A percentile compares a stretch with the other conserved stretches of the same genome.
phyloP scores from a whole-genome alignment of 2,797 vertebrate species.

The Philypnodon macrostomus region DNA sequence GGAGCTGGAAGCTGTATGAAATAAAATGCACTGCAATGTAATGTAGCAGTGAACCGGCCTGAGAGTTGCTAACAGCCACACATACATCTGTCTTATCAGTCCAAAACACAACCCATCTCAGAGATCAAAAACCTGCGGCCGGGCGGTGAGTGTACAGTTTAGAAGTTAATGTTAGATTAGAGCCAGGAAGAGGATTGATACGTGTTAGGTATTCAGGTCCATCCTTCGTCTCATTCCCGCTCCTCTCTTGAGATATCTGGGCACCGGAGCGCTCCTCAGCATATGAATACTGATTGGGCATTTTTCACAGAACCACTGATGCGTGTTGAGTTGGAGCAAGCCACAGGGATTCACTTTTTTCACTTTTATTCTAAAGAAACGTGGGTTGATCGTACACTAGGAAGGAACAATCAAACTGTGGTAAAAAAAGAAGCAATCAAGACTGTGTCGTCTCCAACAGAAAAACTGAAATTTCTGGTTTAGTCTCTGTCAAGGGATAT shows the following conservation, averaged over 20 bases:
- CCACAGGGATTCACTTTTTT: conserved; percentile 72
- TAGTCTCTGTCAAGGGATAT: conserved; percentile 12
- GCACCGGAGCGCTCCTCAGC: conserved; percentile 60
- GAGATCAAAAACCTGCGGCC: conserved; percentile 64
- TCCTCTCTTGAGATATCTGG: conserved; percentile 66
- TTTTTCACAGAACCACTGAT: conserved; percentile 82
- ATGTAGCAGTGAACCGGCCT: conserved; percentile 54
- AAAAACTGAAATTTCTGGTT: conserved; percentile 10
- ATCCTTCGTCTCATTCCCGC: conserved; percentile 63
- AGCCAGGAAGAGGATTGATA: conserved; percentile 60
- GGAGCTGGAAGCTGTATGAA: conserved; percentile 58
- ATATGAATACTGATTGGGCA: conserved; percentile 76
- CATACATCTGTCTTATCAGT: conserved; percentile 74
- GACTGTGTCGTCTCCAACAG: conserved; percentile 12
- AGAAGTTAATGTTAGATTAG: conserved; percentile 72
- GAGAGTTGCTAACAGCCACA: conserved; percentile 60
- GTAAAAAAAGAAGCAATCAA: conserved; percentile 36
- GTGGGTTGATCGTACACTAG: conserved; percentile 39
- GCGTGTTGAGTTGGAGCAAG: conserved; percentile 65
- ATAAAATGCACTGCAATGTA: conserved; percentile 60
- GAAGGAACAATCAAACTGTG: conserved; percentile 19
- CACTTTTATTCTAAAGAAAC: conserved; percentile 15
- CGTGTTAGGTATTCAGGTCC: conserved; percentile 67
- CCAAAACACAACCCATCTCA: conserved; percentile 71
- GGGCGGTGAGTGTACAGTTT: conserved; percentile 59